Evolutionary conservation across 2,888 invertebrate species (phyloP), one percentile per base, ranked within the genome.

Genomic region (Dryadula phaetusa): DNA sequence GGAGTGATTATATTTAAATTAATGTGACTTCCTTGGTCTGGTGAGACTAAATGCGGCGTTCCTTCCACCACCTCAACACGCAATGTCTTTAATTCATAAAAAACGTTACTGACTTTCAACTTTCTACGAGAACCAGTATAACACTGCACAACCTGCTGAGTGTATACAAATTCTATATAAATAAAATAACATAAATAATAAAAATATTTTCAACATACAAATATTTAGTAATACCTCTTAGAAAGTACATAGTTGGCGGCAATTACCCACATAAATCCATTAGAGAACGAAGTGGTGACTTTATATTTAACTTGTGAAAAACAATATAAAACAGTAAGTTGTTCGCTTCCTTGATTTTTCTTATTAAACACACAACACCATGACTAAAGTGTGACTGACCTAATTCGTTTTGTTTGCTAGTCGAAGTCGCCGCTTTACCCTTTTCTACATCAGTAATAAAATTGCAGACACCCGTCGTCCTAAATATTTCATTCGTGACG

Each of bases 361-460:
- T 14, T 58, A 18, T 66, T 12, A 40, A 53, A 60, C 54, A 47
- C 54, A 67, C 74, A 56, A 70, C 71, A 72, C 75, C 74, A 66
- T 76, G 73, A 72, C 75, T 72, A 76, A 79, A 71, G 52, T 58
- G 68, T 70, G 61, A 79, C 77, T 78, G 78, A 74, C 70, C 64
- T 58, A 64, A 71, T 72, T 74, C 72, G 60, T 67, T 72, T 40
- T 69, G 64, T 66, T 68, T 65, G 61, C 44, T 46, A 44, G 56
- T 42, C 47, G 62, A 42, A 54, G n/a, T n/a, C n/a, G n/a, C 22
- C 22, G 37, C 49, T 70, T 73, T 70, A 75, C 75, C 75, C 73
- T 75, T 74, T 74, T 56, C 37, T 40, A 34, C 67, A 68, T 64
- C 44, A 44, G 64, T 32, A 69, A 66, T 73, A 72, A 73, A 76